Conservation (phyloP, 2,888 invertebrate species). For the Andrena haemorrhoa region DNA sequence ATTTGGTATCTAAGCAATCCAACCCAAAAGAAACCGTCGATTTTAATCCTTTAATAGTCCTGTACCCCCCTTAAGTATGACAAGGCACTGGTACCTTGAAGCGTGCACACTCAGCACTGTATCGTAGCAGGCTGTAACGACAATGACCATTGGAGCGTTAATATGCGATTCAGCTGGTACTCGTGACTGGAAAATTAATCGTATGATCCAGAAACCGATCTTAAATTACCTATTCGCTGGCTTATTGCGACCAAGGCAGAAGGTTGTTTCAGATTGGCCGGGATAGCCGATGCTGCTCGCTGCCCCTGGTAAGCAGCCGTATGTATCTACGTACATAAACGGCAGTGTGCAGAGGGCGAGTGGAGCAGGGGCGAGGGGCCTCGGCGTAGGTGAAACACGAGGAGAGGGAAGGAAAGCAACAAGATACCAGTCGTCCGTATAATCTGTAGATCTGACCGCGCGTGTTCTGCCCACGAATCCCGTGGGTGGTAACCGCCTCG, state of each 20-base stretch:
- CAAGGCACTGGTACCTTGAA: too few species aligned
- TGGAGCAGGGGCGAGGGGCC: conserved; percentile 1
- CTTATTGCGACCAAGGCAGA: conserved; percentile 45
- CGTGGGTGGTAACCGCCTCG: conserved; percentile 74
- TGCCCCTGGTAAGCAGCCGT: conserved; percentile 44
- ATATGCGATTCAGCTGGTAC: conserved; percentile 7
- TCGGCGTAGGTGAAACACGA: conserved; percentile 38
- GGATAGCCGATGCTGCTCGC: conserved; percentile 59
- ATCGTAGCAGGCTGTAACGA: conserved; percentile 1
- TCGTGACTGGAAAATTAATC: conserved; percentile 30
- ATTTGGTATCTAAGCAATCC: too few species aligned
- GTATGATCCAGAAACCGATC: conserved; percentile 54
- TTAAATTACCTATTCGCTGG: conserved; percentile 56
- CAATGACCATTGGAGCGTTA: conserved; percentile 8
- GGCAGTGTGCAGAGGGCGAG: conserved; percentile 35
- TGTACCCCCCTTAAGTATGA: too few species aligned
- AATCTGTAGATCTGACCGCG: conserved; percentile 73
- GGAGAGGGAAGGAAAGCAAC: conserved; percentile 54
- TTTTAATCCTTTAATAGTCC: too few species aligned
- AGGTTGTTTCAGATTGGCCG: conserved; percentile 53
- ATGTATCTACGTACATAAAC: conserved; percentile 49
- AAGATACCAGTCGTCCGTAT: conserved; percentile 69
- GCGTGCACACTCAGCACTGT: background rate
- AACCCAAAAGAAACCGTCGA: too few species aligned
- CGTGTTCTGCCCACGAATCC: conserved; percentile 72